Base-by-base conservation (phyloP, 2,888 invertebrate genomes). In the Coelinius sp. region DNA sequence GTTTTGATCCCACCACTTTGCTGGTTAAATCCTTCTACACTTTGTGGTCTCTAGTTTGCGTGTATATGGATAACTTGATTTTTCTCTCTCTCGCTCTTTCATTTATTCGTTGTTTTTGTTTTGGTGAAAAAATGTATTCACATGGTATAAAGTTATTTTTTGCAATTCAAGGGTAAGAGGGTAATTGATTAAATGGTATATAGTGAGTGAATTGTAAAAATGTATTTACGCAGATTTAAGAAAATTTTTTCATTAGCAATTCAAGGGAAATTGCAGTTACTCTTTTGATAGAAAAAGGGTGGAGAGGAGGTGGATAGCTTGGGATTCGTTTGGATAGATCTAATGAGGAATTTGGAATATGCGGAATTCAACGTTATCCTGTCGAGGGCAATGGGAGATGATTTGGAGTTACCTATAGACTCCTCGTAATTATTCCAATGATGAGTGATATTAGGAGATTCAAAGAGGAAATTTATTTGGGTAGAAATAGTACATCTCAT, bases 1-100 rank as follows among this genome's bases (percentile, higher is more conserved):
- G 71, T 76, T 75, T 64, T 64, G 75, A 75, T 75, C 64, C 74
- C 69, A 76, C 76, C 74, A 74, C 75, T 77, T 74, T 67, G 75
- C 68, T 68, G 69, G 70, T 73, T 68, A 78, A 75, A 74, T 76
- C 71, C 75, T 72, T 62, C 38, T 59, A 59, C 62, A 62, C 44
- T 71, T 68, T 73, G 71, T 53, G 70, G 72, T 66, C 53, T 68
- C 56, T 46, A 62, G 62, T 71, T 46, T 38, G 38, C 31, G 63
- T 63, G 17, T 7, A 22, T 31, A 22, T 31, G 53, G 27, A 52
- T 46, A 49, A 35, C 20, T 63, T 38, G 20, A 64, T 46, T 62
- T 38, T 27, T n/a, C n/a, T n/a, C n/a, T n/a, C n/a, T n/a, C n/a
- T n/a, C 8, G 59, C 56, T 65, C 65, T 62, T 64, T 66, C 75